Base-by-base conservation (phyloP, 2,888 invertebrate genomes). In the Drosophila mettleri region DNA sequence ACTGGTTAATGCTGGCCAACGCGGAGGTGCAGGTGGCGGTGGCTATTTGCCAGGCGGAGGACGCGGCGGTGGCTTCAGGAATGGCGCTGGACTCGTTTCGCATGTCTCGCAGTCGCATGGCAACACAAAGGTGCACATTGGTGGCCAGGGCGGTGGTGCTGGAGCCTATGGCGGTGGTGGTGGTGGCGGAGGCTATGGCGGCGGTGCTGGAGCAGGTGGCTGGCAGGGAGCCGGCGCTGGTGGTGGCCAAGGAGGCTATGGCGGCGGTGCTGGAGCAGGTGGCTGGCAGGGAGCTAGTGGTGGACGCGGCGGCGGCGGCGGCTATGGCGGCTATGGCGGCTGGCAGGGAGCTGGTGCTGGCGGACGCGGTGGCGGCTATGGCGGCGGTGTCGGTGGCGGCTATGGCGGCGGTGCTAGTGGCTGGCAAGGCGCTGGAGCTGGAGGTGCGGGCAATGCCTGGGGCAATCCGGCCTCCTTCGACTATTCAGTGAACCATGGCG, bases 81-180 rank as follows among this genome's bases (percentile, higher is more conserved):
- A 67, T 38, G 86, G 88, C 8, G 86, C 86, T 18, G 78, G 88
- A 20, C 72, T 75, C 29, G 34, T 55, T 33, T 83, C 83, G 10
- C 82, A 83, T 55, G 86, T 87, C 8, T 85, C 86, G 10, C 86
- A 85, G 49, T 29, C 59, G 38, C 63, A 74, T 22, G 86, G 82
- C 57, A 82, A 76, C 36, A 81, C 80, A 2, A 78, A 71, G 67
- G 87, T 77, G 18, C 85, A 82, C 14, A 81, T 82, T 51, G 78
- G 74, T 9, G 69, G 64, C 33, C 64, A 66, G 60, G 62, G 33
- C 22, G 52, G 53, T 14, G 51, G 54, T 4, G 69, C 63, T 1
- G 77, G 69, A 0, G 70, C 63, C 10, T 76, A 79, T 4, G 76
- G 80, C 45, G 74, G 77, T 3, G 72, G 64, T n/a, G 53, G 62